Base-by-base conservation (phyloP, 2,113 vertebrate species). In the Etia nguti region DNA sequence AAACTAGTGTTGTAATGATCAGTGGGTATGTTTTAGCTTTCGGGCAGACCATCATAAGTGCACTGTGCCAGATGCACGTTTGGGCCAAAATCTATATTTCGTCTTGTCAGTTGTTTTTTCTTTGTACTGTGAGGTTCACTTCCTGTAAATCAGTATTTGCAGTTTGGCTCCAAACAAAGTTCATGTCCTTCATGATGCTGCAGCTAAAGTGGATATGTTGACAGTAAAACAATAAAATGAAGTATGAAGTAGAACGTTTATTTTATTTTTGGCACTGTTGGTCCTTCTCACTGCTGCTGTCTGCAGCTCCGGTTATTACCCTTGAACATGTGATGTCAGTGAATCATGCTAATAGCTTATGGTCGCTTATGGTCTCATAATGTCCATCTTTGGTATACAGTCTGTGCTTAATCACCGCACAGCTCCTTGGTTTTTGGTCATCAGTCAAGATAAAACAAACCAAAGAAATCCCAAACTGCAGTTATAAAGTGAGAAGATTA, bases 1-100 rank as follows among this genome's bases (percentile, higher is more conserved):
- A 75, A 0, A 26, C 9, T 75, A 0, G 1, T 11, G 20, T 46
- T 3, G 1, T 36, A 10, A 16, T 16, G 15, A 77, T 48, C 24
- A 1, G 31, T 56, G 2, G 31, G 3, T 55, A 10, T 0, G 5
- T 22, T 65, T 75, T 12, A 15, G 38, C 16, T n/a, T 34, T 10
- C 4, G 31, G 31, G 34, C 34, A 41, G 1, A 4, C 5, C 11
- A 5, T n/a, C 13, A 50, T 4, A 0, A 6, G 29, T 80, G 22
- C 22, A 29, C 3, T 24, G 54, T 13, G 6, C 81, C 81, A 68
- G 56, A 31, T 81, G 20, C 20, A 34, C n/a, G 11, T 54, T 48
- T 11, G 20, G 54, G n/a, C 20, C 29, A 50, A 56, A 62, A 86
- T 57, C 68, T 8, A 41, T 16, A 46, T 10, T 18, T 38, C 6